Conservation (phyloP, 2,888 invertebrate species). For the Cetonia aurata region DNA sequence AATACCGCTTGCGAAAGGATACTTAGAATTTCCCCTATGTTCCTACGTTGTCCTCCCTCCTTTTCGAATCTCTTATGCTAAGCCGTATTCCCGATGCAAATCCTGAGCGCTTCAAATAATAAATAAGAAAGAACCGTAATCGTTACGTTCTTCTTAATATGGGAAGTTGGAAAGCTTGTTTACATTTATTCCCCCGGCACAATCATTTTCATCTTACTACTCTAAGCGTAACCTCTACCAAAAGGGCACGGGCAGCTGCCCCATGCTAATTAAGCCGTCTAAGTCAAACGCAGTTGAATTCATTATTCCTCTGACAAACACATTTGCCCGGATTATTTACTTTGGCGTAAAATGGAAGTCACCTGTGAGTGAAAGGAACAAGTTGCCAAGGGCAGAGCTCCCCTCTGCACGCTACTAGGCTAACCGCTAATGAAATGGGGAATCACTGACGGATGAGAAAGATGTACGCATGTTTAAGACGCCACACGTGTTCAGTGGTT, state of each 20-base stretch:
- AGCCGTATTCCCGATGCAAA: slow-evolving; percentile 29
- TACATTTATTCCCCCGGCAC: slow-evolving; percentile 28
- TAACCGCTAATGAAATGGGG: slow-evolving; percentile 27
- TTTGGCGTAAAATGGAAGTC: slow-evolving; percentile 38
- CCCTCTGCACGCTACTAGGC: slow-evolving; percentile 13
- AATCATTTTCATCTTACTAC: slow-evolving; percentile 26
- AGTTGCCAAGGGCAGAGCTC: slow-evolving; percentile 30
- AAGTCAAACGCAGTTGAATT: slow-evolving; percentile 40
- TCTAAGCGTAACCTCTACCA: not conserved
- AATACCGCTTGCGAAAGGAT: slow-evolving; percentile 20
- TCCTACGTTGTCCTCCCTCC: not conserved
- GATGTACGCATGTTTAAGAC: slow-evolving; percentile 25
- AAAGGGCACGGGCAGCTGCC: not conserved
- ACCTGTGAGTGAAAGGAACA: slow-evolving; percentile 36
- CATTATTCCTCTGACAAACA: slow-evolving; percentile 40
- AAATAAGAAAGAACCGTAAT: slow-evolving; percentile 37
- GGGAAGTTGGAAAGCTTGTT: slow-evolving; percentile 38
- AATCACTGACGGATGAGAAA: slow-evolving; percentile 26
- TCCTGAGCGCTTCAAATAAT: slow-evolving; percentile 34
- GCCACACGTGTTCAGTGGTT: slow-evolving; percentile 12
- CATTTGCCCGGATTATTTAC: slow-evolving; percentile 39
- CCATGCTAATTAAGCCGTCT: slow-evolving; percentile 33
- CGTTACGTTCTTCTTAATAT: slow-evolving; percentile 28
- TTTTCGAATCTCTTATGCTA: slow-evolving; percentile 19
- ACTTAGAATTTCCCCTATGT: slow-evolving; percentile 7